Percentiles rank a stretch among this genome's conserved stretches.
phyloP scores from a whole-genome alignment of 2,888 invertebrate species.

The Drosophila mayaguana region DNA sequence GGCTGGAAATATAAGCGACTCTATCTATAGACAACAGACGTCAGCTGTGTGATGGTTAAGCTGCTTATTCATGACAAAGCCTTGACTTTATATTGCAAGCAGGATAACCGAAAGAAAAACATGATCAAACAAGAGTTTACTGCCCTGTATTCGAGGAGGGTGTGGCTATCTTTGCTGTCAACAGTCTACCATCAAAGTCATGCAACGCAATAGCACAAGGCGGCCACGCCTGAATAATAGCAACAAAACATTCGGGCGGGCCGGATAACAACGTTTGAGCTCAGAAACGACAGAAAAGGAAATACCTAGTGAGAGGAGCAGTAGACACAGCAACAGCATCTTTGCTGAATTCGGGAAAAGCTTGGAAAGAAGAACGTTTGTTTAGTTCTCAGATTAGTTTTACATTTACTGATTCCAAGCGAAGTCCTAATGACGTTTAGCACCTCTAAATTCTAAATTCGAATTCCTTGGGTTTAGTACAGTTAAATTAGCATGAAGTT shows the following conservation, averaged over 20 bases:
- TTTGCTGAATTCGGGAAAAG: not conserved
- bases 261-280: not conserved
- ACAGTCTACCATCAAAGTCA: constrained; percentile 67
- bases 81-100: constrained; percentile 22
- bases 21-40: too few species aligned
- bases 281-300: not conserved
- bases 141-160: not conserved
- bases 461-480: too few species aligned
- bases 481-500: not conserved
- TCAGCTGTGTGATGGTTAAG: not conserved
- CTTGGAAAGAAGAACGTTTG: not conserved
- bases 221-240: constrained; percentile 13
- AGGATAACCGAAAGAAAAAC: constrained; percentile 26
- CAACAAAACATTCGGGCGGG: constrained; percentile 21
- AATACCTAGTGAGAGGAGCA: not conserved
- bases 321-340: not conserved
- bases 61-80: constrained; percentile 3
- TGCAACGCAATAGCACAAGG: constrained; percentile 51
- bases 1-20: not conserved
- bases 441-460: not conserved
- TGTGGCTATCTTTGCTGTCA: constrained; percentile 18
- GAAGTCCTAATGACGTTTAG: too few species aligned
- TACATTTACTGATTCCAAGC: not conserved
- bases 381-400: not conserved
- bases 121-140: constrained; percentile 1